Evolutionary conservation across 2,888 invertebrate species (phyloP).

Genomic region (Glaucopsyche alexis): DNA sequence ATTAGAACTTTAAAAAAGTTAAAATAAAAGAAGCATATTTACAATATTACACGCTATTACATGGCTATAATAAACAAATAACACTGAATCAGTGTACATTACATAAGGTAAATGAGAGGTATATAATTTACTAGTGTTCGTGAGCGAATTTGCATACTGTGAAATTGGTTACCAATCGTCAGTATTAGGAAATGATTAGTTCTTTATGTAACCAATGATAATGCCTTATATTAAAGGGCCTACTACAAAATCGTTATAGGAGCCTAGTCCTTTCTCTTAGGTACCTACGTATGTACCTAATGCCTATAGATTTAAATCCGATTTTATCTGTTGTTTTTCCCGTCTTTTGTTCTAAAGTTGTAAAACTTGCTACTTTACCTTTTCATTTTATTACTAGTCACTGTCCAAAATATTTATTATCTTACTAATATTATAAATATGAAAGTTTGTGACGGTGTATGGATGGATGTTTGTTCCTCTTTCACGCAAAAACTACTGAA

Average conservation of each 20-base stretch:
- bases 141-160: slow-evolving; percentile 32
- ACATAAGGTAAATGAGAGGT: slow-evolving; percentile 22
- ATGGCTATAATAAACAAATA: background rate
- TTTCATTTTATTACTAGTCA: too few species aligned
- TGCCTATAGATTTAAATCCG: background rate
- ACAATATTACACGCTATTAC: background rate
- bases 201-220: slow-evolving; percentile 4
- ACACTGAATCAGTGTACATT: slow-evolving; percentile 1
- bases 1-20: too few species aligned
- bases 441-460: too few species aligned
- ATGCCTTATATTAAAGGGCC: background rate
- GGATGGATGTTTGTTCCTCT: too few species aligned
- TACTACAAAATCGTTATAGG: background rate
- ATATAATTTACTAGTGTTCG: slow-evolving; percentile 26
- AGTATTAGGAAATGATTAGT: slow-evolving; percentile 17
- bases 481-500: too few species aligned
- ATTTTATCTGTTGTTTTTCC: too few species aligned
- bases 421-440: too few species aligned
- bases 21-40: too few species aligned
- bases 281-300: background rate
- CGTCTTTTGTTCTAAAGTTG: too few species aligned
- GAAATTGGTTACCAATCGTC: slow-evolving; percentile 25
- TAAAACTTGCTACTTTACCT: too few species aligned
- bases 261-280: background rate
- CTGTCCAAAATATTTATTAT: too few species aligned